Conservation (phyloP, 2,113 vertebrate genomes). For the Erythrolamprus reginae region DNA sequence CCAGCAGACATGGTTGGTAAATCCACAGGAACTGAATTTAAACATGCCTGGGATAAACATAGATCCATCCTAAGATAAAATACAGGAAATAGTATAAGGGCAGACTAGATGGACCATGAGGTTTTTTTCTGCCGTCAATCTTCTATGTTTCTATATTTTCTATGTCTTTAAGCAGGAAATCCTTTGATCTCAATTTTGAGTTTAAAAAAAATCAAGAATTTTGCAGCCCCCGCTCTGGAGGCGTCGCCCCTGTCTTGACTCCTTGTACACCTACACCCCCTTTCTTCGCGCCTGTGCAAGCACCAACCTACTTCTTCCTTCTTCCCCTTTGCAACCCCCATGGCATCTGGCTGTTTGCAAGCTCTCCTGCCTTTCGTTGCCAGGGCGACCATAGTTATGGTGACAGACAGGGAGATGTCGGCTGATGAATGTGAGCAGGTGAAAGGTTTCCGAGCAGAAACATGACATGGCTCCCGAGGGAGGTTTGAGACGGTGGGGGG, state of each 20-base stretch:
- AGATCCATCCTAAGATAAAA: no score
- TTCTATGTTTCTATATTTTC: no score
- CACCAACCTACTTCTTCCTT: background rate
- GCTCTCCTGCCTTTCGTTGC: background rate
- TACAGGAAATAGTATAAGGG: no score
- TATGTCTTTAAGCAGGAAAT: background rate
- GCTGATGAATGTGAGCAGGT: background rate
- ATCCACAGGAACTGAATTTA: no score
- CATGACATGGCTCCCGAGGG: background rate
- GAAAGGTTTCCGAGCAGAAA: background rate
- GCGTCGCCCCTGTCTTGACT: background rate
- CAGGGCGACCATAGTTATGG: background rate
- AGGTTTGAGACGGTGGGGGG: background rate
- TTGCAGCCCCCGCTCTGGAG: background rate
- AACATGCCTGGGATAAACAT: no score
- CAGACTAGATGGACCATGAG: no score
- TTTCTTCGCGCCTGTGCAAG: background rate
- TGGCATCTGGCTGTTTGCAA: background rate
- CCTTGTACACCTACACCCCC: background rate
- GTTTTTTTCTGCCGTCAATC: no score
- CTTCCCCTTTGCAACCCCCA: background rate
- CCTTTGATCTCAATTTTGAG: background rate
- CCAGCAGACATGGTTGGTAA: no score
- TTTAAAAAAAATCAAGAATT: no score
- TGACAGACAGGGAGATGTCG: background rate